Conservation (phyloP, 2,797 vertebrate genomes). For the Poecilia picta region DNA sequence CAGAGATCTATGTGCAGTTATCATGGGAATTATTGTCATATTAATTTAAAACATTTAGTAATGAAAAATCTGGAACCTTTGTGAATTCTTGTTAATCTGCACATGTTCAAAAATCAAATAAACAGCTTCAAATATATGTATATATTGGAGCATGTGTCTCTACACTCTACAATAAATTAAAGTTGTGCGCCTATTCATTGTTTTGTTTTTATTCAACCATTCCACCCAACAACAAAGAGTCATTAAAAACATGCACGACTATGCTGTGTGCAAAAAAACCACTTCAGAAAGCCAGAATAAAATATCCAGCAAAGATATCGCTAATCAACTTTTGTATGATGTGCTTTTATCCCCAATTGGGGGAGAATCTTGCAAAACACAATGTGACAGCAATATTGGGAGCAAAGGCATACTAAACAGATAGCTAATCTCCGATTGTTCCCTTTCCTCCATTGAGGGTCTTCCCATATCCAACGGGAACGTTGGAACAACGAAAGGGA, state of each 20-base stretch:
- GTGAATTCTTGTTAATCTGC: background rate
- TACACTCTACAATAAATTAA: background rate
- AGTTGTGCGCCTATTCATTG: background rate
- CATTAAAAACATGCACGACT: background rate
- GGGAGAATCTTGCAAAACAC: background rate
- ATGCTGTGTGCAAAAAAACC: background rate
- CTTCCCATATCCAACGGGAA: slow-evolving; percentile 4
- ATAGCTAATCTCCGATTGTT: slow-evolving; percentile 1
- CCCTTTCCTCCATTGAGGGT: slow-evolving; percentile 8
- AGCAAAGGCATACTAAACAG: background rate
- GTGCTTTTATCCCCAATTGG: background rate
- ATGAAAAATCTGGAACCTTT: background rate
- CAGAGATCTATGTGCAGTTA: background rate
- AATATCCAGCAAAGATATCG: background rate
- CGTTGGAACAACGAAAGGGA: slow-evolving; percentile 7
- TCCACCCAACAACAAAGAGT: background rate
- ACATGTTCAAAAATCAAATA: background rate
- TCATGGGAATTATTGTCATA: background rate
- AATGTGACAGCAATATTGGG: background rate
- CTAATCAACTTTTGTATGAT: background rate
- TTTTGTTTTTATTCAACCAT: background rate
- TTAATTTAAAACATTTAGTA: background rate
- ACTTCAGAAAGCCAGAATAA: background rate
- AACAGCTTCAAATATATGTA: background rate
- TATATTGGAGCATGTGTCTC: background rate